Evolutionary conservation across 2,888 invertebrate species (phyloP), one percentile per base, ranked within the genome.

Genomic region (Cantharis flavilabris): DNA sequence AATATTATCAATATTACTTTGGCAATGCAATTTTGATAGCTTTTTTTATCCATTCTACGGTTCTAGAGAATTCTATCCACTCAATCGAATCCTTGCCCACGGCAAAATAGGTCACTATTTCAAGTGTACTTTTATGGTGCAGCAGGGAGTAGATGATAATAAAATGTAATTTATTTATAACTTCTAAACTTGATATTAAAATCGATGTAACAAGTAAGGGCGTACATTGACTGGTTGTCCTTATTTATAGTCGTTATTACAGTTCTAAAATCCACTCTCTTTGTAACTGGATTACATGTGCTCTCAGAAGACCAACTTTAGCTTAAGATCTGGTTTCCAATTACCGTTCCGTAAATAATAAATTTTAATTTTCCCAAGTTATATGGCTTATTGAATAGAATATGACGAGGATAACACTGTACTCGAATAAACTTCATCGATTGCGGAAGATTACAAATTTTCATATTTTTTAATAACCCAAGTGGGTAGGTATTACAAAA

Each of bases 281-380:
- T 18, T 63, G 63, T 76, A 76, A 71, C 75, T 69, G 76, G 76
- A 76, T 76, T 76, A 76, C 71, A 9, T 65, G 69, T 72, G 71
- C 69, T 76, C 72, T 76, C 72, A 69, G 72, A 72, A 76, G 76
- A 76, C 72, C 72, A 69, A 71, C 76, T 62, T 76, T 76, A 72
- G 72, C 72, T 72, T 72, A 72, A 69, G 71, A 76, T 76, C 69
- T 70, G 76, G 76, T 76, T 76, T 76, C 73, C 76, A 77, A 77
- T 77, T 77, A 77, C 75, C 74, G 74, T 74, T 75, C 62, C 49
- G 69, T 77, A 77, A 77, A 77, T 77, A 77, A 77, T 77, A 77
- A 77, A 77, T 77, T 77, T 77, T 77, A 76, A 76, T 76, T 76
- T 76, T 72, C 73, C 71, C 30, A 76, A 72, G 72, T 72, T 72